Conservation (phyloP, 2,113 vertebrate species). For the Pseudolaguvia tuberculata region DNA sequence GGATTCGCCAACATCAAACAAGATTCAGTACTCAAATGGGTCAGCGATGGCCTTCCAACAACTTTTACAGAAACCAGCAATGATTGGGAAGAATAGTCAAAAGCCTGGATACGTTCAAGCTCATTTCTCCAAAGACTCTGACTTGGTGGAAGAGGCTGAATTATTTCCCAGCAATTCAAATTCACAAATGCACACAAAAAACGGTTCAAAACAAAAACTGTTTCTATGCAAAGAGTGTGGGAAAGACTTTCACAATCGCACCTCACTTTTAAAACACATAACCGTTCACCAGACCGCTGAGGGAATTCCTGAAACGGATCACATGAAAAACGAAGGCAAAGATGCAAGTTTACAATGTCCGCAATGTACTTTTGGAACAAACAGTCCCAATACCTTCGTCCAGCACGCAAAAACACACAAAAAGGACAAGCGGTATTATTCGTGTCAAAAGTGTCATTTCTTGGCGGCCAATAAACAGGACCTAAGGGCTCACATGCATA, state of each 20-base stretch:
- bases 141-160: slow-evolving; percentile 73
- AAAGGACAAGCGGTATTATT: slow-evolving; percentile 86
- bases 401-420: slow-evolving; percentile 83
- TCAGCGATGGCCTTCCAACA: slow-evolving; percentile 83
- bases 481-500: slow-evolving; percentile 79
- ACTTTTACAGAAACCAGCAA: slow-evolving; percentile 75
- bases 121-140: slow-evolving; percentile 73
- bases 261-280: slow-evolving; percentile 86
- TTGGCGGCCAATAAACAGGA: slow-evolving; percentile 81
- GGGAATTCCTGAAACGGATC: slow-evolving; percentile 81
- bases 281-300: slow-evolving; percentile 87
- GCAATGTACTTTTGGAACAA: slow-evolving; percentile 79
- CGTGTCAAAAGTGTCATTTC: slow-evolving; percentile 85
- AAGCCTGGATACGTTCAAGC: slow-evolving; percentile 75
- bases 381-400: slow-evolving; percentile 85
- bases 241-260: slow-evolving; percentile 85
- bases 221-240: slow-evolving; percentile 91
- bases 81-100: slow-evolving; percentile 71
- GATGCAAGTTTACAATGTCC: slow-evolving; percentile 75
- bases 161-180: slow-evolving; percentile 87
- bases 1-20: slow-evolving; percentile 70
- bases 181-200: slow-evolving; percentile 90
- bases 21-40: slow-evolving; percentile 72
- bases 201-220: slow-evolving; percentile 88
- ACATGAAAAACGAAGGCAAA: slow-evolving; percentile 77